Conservation (phyloP, 2,888 invertebrate species). For the Nymphalis c-album region DNA sequence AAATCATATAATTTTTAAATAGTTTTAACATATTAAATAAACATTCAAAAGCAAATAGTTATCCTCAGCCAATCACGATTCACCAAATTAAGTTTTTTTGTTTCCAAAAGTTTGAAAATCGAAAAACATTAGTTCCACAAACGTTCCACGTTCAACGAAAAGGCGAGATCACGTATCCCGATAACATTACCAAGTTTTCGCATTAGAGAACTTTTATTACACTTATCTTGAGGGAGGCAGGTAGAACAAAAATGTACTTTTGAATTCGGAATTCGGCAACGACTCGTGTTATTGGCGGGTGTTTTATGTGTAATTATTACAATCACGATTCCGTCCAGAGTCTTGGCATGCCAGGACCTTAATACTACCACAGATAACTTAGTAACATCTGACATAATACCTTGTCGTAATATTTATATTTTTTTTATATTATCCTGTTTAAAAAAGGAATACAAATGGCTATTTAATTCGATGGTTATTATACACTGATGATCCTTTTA, state of each 20-base stretch:
- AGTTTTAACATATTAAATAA: conserved; percentile 29
- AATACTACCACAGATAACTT: no score
- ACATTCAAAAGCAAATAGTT: conserved; percentile 40
- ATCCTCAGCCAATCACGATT: conserved; percentile 51
- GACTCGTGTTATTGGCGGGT: conserved; percentile 2
- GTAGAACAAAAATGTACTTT: conserved; percentile 44
- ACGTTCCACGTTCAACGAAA: conserved; percentile 62
- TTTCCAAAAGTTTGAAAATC: conserved; percentile 47
- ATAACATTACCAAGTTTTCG: conserved; percentile 80
- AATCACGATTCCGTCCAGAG: not conserved
- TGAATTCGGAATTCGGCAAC: conserved; percentile 17
- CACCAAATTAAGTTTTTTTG: conserved; percentile 48
- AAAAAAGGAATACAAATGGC: no score
- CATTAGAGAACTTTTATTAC: conserved; percentile 80
- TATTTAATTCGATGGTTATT: no score
- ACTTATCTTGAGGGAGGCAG: conserved; percentile 70
- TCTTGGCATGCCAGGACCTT: not conserved
- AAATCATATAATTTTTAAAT: not conserved
- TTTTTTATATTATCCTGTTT: no score
- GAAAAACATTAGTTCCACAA: conserved; percentile 66
- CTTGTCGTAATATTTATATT: no score
- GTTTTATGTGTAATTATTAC: conserved; percentile 1
- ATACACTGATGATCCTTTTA: no score
- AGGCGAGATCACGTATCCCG: conserved; percentile 79
- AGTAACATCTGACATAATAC: no score